Percentiles rank a stretch among this genome's conserved stretches.
These are phyloP conservation scores for Atractosteus spatula DNA, from an alignment of 2,113 vertebrate species.

Conservation along the genomic window DNA sequence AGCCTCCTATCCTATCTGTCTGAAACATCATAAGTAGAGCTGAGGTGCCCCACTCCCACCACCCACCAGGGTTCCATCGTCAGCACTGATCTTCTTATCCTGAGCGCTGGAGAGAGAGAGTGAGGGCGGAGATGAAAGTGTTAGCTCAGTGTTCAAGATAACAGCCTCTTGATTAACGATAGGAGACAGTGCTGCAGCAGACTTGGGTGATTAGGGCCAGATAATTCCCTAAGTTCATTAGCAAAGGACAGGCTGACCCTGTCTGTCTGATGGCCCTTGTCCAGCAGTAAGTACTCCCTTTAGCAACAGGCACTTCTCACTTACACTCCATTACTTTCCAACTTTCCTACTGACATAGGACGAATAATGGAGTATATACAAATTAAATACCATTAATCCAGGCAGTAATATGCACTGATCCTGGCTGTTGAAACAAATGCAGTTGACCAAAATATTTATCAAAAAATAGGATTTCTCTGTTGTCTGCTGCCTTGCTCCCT, in stretches of 20 bases:
- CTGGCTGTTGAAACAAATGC: background rate
- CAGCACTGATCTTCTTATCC: constrained; percentile 6
- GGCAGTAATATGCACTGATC: background rate
- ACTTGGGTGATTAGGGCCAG: constrained; percentile 45
- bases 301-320: background rate
- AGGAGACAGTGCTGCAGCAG: constrained; percentile 36
- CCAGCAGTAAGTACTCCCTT: background rate
- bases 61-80: too few relatives aligned
- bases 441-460: too few relatives aligned
- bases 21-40: background rate
- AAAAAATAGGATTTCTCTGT: too few relatives aligned
- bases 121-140: constrained; percentile 16
- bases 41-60: background rate
- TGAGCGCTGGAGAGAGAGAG: constrained; percentile 3
- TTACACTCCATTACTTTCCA: background rate
- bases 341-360: background rate
- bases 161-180: constrained; percentile 32
- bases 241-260: constrained; percentile 61
- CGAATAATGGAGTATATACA: background rate
- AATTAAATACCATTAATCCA: too few relatives aligned
- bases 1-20: background rate
- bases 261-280: constrained; percentile 2
- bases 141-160: constrained; percentile 33
- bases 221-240: constrained; percentile 68
- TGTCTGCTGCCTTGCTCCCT: too few relatives aligned